Evolutionary conservation across 2,797 vertebrate genomes (phyloP).

Genomic region (Xenopus petersii): DNA sequence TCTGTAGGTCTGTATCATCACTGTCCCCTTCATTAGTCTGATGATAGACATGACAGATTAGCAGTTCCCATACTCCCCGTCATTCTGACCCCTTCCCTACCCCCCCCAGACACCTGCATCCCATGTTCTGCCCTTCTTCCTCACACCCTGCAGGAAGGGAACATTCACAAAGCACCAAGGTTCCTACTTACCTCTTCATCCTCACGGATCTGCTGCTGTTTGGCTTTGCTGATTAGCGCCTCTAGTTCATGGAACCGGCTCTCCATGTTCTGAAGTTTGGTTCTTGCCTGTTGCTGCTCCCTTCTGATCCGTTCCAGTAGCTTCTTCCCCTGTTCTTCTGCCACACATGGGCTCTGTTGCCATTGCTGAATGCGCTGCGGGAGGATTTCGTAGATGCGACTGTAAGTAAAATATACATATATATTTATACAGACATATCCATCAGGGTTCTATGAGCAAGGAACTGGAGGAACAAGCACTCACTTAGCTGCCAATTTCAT

Average conservation of each 20-base stretch:
- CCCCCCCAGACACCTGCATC: no score
- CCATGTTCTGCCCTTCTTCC: no score
- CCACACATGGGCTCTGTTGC: conserved; percentile 95
- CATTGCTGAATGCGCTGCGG: conserved; percentile 84
- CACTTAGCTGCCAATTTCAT: conserved; percentile 93
- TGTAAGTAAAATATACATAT: not conserved
- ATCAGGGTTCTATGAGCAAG: not conserved
- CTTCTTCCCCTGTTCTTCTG: conserved; percentile 91
- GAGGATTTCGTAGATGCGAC: conserved; percentile 45
- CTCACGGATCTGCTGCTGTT: conserved; percentile 86
- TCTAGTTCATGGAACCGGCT: conserved; percentile 90
- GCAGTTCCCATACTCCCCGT: no score
- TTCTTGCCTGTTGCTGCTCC: conserved; percentile 86
- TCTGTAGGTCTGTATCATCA: conserved; percentile 90
- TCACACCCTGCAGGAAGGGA: no score
- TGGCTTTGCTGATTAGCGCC: conserved; percentile 86
- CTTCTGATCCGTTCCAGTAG: conserved; percentile 87
- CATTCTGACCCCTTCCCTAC: no score
- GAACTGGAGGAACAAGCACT: conserved; percentile 26
- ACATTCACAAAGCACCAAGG: no score
- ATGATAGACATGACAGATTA: not conserved
- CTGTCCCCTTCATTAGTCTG: conserved; percentile 88
- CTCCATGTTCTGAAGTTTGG: conserved; percentile 92
- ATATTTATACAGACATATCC: not conserved
- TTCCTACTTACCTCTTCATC: conserved; percentile 81